Conservation (phyloP, 2,113 vertebrate genomes). For the Seriola rivoliana region DNA sequence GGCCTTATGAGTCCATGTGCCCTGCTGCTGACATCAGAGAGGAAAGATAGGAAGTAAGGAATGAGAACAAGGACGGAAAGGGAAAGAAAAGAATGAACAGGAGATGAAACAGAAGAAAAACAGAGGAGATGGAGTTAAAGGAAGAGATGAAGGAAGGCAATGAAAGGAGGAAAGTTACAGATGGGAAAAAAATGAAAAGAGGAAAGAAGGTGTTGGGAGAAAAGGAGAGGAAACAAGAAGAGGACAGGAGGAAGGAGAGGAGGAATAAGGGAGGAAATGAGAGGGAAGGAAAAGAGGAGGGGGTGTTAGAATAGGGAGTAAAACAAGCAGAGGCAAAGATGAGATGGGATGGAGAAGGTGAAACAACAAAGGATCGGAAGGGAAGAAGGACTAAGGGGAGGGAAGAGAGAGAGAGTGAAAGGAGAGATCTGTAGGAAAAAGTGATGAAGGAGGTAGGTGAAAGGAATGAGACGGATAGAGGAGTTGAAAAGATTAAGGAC, state of each 20-base stretch:
- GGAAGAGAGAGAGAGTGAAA: not conserved
- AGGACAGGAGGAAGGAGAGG: not conserved
- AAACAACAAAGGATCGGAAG: not conserved
- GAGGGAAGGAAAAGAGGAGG: too few species aligned
- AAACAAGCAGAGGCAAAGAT: not conserved
- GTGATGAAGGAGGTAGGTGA: too few species aligned
- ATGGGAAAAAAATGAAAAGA: too few species aligned
- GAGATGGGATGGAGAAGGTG: not conserved
- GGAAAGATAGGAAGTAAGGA: not conserved
- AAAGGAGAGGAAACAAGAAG: not conserved
- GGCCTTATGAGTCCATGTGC: constrained; percentile 33
- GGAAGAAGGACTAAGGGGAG: not conserved
- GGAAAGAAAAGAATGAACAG: not conserved
- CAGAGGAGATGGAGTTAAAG: not conserved
- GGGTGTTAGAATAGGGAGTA: too few species aligned
- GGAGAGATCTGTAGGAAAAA: too few species aligned
- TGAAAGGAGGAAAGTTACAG: not conserved
- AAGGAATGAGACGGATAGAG: too few species aligned
- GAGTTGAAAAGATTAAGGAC: too few species aligned
- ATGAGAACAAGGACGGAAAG: not conserved
- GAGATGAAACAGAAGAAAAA: not conserved
- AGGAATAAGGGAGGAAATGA: not conserved
- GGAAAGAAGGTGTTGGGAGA: not conserved
- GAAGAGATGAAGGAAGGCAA: not conserved
- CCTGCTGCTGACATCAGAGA: constrained; percentile 25